These are phyloP conservation scores for Propsilocerus akamusi DNA, from an alignment of 1,140 invertebrate genomes.

Conservation along the genomic window DNA sequence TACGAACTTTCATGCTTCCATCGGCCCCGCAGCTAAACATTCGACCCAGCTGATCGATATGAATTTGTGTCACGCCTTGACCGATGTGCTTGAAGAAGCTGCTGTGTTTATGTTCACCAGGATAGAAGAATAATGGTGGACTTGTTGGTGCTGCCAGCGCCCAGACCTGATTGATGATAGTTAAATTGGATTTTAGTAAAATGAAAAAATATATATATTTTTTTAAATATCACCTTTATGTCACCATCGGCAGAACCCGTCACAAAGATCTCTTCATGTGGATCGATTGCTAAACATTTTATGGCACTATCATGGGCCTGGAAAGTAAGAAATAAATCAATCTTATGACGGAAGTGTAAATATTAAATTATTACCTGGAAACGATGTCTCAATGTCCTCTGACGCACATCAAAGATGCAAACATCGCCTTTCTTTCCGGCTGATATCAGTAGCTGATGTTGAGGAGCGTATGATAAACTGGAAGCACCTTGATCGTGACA, in stretches of 20 bases:
- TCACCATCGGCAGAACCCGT: constrained; percentile 97
- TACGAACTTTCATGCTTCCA: constrained; percentile 93
- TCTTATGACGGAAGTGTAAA: no score
- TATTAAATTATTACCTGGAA: constrained; percentile 31
- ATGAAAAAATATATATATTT: constrained; percentile 1
- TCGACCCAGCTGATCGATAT: constrained; percentile 66
- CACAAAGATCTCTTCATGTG: constrained; percentile 89
- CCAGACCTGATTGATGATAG: constrained; percentile 56
- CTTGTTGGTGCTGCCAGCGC: constrained; percentile 52
- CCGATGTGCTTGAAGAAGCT: constrained; percentile 93
- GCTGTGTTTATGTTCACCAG: constrained; percentile 79
- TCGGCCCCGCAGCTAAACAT: constrained; percentile 97
- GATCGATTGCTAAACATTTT: constrained; percentile 87
- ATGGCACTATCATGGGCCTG: constrained; percentile 81
- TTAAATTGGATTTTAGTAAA: constrained; percentile 5
- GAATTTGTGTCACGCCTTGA: constrained; percentile 89
- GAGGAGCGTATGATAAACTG: constrained; percentile 78
- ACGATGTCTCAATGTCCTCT: constrained; percentile 69
- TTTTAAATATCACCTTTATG: constrained; percentile 63
- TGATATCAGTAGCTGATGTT: constrained; percentile 78
- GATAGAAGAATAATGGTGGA: constrained; percentile 69
- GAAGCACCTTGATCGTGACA: constrained; percentile 86
- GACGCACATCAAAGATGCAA: constrained; percentile 84
- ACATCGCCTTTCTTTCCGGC: constrained; percentile 93
- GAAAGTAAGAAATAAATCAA: background rate